Conservation (phyloP, 2,888 invertebrate species). For the Drosophila merina region DNA sequence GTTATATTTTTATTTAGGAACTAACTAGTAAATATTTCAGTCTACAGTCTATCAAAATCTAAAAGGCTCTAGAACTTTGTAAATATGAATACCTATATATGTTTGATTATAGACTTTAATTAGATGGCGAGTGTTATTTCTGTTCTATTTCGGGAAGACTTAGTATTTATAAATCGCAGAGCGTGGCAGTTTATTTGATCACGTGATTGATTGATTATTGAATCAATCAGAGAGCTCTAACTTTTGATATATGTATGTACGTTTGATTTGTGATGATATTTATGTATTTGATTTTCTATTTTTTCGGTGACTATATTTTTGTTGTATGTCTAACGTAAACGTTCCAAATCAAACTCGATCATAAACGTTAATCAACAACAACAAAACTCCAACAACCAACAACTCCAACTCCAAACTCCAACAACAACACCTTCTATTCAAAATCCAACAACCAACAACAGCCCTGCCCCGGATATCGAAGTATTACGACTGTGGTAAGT, state of each 20-base stretch:
- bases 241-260: constrained; percentile 21
- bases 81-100: neutral
- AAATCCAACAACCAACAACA: constrained; percentile 64
- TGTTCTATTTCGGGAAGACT: constrained; percentile 1
- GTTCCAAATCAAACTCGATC: constrained; percentile 48
- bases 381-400: constrained; percentile 38
- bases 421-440: constrained; percentile 48
- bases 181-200: neutral
- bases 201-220: neutral
- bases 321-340: constrained; percentile 57
- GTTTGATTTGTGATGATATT: constrained; percentile 52
- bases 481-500: constrained; percentile 88
- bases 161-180: neutral
- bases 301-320: constrained; percentile 70
- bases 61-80: neutral
- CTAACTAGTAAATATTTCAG: neutral
- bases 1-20: neutral
- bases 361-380: constrained; percentile 64
- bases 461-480: constrained; percentile 87
- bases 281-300: constrained; percentile 67
- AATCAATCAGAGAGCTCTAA: neutral
- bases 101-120: constrained; percentile 2
- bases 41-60: neutral
- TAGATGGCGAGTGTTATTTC: constrained; percentile 1
- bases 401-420: constrained; percentile 22